These are phyloP conservation scores for Anthoptus insignis DNA, from an alignment of 2,888 invertebrate species.

Conservation along the genomic window DNA sequence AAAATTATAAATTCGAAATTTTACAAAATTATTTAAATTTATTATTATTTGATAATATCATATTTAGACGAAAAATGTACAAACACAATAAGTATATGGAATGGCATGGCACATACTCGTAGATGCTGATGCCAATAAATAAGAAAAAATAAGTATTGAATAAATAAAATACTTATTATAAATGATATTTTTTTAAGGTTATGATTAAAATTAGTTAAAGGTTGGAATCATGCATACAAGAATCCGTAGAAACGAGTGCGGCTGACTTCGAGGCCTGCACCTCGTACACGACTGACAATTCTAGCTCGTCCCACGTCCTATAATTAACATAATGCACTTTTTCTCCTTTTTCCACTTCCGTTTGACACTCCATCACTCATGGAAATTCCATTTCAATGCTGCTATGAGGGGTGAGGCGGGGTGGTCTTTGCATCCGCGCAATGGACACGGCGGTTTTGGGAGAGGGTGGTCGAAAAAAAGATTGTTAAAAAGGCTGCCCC, in stretches of 20 bases:
- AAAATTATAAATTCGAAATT: too few species aligned
- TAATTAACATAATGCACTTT: constrained; percentile 87
- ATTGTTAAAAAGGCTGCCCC: constrained; percentile 86
- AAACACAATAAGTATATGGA: too few species aligned
- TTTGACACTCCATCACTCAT: constrained; percentile 87
- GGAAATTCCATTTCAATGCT: constrained; percentile 87
- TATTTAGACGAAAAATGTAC: too few species aligned
- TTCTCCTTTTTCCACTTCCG: constrained; percentile 85
- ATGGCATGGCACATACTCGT: too few species aligned
- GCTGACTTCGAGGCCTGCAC: constrained; percentile 2
- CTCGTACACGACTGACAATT: constrained; percentile 83
- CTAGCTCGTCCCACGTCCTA: constrained; percentile 83
- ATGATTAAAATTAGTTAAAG: too few species aligned
- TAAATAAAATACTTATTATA: too few species aligned
- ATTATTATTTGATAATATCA: too few species aligned
- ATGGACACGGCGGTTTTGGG: constrained; percentile 84
- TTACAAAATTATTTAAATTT: too few species aligned
- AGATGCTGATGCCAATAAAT: too few species aligned
- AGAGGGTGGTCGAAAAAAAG: constrained; percentile 84
- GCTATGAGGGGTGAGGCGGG: constrained; percentile 77
- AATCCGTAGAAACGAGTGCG: constrained; percentile 18
- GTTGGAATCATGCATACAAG: too few species aligned
- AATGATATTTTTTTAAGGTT: too few species aligned
- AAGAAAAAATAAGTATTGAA: too few species aligned
- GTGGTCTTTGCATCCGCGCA: constrained; percentile 86